Evolutionary conservation across 23 tunicate genomes (phyloP), one percentile per base, ranked within the genome.

Genomic region (Trididemnum nubilum): DNA sequence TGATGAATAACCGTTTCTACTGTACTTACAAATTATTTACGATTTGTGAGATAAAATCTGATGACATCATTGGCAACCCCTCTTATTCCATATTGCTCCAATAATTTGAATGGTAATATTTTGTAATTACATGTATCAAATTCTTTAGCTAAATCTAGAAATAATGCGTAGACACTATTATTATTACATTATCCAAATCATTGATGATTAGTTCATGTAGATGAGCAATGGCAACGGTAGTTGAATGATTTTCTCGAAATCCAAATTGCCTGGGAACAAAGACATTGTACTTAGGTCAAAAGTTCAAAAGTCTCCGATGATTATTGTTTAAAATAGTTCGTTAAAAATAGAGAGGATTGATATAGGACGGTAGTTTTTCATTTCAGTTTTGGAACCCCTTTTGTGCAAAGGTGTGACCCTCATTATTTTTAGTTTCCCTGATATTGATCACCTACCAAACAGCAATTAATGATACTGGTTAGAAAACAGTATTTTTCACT

Each of bases 291-390:
- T 61, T 61, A 24, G 26, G 18, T n/a, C 26, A n/a, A 61, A 61
- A 61, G 5, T 15, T 61, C 3, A 50, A 33, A 0, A 78, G 2
- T 78, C 82, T 27, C 51, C n/a, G 1, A 58, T 36, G 2, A 78
- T 58, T 1, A 78, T 33, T 29, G 21, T 28, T 58, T 78, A 71
- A 78, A 78, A 78, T 59, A 78, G 33, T 78, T 58, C 59, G 33
- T 37, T 59, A n/a, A 78, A 58, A 19, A 50, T 23, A 1, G 82
- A 60, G 7, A 77, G 27, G 22, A 77, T 24, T 28, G 67, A 52
- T 52, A 77, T 77, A 22, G 82, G 69, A 7, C 82, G 35, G 37
- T 77, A 77, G 27, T 77, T 77, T 27, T 44, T 77, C n/a, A 32
- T 9, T 51, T 52, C 38, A 25, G 2, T 4, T 4, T 27, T 77